Percentiles rank a stretch among this genome's conserved stretches.
Evolutionary conservation across 2,797 vertebrate genomes (phyloP).

Genomic region (Pangasius sanitwongsei): DNA sequence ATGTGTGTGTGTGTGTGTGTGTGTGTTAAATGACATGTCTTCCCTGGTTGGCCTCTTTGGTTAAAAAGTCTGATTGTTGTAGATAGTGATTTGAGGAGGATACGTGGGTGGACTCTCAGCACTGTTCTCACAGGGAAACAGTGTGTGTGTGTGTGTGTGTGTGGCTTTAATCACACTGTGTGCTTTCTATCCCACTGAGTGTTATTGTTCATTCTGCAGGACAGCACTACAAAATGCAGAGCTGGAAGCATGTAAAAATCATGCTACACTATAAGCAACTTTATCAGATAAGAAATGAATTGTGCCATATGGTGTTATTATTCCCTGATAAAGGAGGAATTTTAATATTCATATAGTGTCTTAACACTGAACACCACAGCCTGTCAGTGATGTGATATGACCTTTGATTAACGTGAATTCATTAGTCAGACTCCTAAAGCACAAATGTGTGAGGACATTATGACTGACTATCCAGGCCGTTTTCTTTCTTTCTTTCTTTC

Average conservation of each 20-base stretch:
- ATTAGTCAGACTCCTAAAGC: conserved; percentile 44
- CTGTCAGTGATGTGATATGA: conserved; percentile 45
- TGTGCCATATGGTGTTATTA: background rate
- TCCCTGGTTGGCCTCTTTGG: conserved; percentile 21
- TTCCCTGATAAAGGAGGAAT: background rate
- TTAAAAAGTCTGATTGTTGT: conserved; percentile 28
- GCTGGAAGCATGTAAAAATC: background rate
- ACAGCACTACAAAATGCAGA: conserved; percentile 3
- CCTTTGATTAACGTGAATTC: conserved; percentile 57
- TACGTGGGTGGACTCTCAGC: conserved; percentile 43
- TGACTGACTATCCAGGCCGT: conserved; percentile 15
- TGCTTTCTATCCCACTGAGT: conserved; percentile 38
- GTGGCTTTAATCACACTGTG: conserved; percentile 44
- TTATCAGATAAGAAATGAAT: background rate
- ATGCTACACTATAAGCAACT: background rate
- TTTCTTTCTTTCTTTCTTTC: background rate
- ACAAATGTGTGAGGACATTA: conserved; percentile 55
- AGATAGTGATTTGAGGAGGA: conserved; percentile 34
- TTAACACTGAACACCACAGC: conserved; percentile 45
- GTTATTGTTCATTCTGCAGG: conserved; percentile 42
- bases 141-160: conserved; percentile 25
- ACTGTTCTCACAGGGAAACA: conserved; percentile 20
- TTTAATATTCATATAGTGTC: background rate
- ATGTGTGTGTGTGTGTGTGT: background rate
- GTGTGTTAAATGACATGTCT: conserved; percentile 12